phyloP scores from a whole-genome alignment of 2,797 vertebrate species.

The Sebastes cheni region DNA sequence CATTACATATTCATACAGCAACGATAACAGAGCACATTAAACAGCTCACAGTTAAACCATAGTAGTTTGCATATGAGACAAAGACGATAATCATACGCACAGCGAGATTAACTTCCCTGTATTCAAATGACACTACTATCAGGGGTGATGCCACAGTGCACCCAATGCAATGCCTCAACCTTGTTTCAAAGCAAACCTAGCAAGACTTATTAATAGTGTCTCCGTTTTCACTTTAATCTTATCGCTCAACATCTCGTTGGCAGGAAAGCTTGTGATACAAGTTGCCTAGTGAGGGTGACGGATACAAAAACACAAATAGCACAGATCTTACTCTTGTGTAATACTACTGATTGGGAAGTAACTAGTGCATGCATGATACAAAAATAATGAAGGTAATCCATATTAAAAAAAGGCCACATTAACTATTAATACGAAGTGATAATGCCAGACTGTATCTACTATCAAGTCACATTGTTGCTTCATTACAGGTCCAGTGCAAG shows the following conservation, averaged over 20 bases:
- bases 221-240: not conserved
- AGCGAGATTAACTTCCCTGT: not conserved
- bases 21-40: not conserved
- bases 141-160: not conserved
- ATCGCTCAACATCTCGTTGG: not conserved
- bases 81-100: not conserved
- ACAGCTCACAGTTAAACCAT: not conserved
- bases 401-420: not conserved
- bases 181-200: not conserved
- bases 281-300: not conserved
- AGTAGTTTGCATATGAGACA: conserved; percentile 43
- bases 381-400: not conserved
- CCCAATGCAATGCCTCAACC: not conserved
- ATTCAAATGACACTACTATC: conserved; percentile 43
- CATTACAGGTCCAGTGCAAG: not conserved
- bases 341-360: not conserved
- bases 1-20: not conserved
- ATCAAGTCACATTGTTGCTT: not conserved
- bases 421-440: not conserved
- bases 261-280: not conserved
- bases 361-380: not conserved
- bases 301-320: not conserved
- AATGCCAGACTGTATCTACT: not conserved
- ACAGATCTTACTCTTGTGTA: conserved; percentile 13
- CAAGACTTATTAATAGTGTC: not conserved